Base-by-base conservation (phyloP, 2,797 vertebrate species). In the Onychomys arenicola region DNA sequence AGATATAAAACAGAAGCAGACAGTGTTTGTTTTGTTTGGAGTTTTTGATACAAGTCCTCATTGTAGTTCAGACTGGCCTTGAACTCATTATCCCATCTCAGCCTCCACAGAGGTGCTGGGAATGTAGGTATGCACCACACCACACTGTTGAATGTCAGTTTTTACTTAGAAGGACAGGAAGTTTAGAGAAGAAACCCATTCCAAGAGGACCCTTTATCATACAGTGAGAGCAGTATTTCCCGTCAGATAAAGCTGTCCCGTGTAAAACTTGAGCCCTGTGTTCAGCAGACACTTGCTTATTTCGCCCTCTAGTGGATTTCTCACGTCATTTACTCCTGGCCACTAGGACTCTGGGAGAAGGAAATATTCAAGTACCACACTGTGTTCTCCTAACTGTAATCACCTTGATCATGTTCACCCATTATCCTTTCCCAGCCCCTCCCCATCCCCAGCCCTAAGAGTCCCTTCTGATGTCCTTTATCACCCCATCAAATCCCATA, bases 261-360 rank as follows among this genome's bases (percentile, higher is more conserved):
- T 52, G 69, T 27, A 23, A 46, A 91, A 21, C 13, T 32, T 27
- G 25, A 46, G 49, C 27, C 49, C 63, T 37, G 12, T 2, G 10
- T 29, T 21, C 12, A 0, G 4, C 17, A 10, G 52, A 27, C 4
- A 16, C 40, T 46, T 73, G 93, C 73, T 63, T 52, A 55, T 16
- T 76, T 71, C 67, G 73, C 89, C 83, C 89, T 91, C 96, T 96
- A 91, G 85, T 95, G 97, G 96, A 32, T 10, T 3, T 57, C 13
- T 29, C 12, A 25, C 10, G n/a, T 49, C 67, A 93, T 82, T 84
- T 34, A 89, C 73, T 89, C 32, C 12, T 4, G 10, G 75, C 7
- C 27, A 61, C 17, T 19, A 61, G 2, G 40, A 59, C 14, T 90
- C n/a, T 73, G 14, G 14, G 14, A 13, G 13, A 0, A 3, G 57